Evolutionary conservation across 2,113 vertebrate genomes (phyloP), one percentile per base, ranked within the genome.

Genomic region (Marmota monax): DNA sequence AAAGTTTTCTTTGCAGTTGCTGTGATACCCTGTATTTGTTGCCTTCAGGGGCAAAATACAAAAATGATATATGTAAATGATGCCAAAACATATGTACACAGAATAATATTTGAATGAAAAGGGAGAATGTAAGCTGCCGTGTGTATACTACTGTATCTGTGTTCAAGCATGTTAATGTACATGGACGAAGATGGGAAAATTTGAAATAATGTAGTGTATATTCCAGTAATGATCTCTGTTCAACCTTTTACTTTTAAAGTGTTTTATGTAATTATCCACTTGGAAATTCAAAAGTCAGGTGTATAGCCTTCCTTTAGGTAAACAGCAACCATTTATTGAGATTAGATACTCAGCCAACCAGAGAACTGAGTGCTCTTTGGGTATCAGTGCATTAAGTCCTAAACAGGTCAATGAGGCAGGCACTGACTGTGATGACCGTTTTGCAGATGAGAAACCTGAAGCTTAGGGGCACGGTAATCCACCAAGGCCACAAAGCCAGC

Each of bases 191-290:
- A 45, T 70, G 25, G 77, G 58, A 51, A 53, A 76, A 27, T 82
- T 25, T 83, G 42, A 53, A 84, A 78, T 45, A 88, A 90, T 45
- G n/a, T 27, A 88, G 22, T 74, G 91, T n/a, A 29, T 69, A 88
- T 45, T 65, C 63, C 63, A 83, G 48, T 42, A 74, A 48, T 13
- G 8, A 79, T 45, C 42, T 58, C 89, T 73, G 22, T 69, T 22
- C 53, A 65, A 39, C 13, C 72, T 92, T 94, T 85, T 65, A 51
- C 63, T 58, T 95, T 85, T 77, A 84, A 88, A 76, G 27, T 72
- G 27, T 78, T 70, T 85, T 80, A 69, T 51, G 39, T 67, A 94
- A 84, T 32, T 78, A 90, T 79, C 39, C 42, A 65, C 37, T 77
- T 48, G 53, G 34, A 82, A 12, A 84, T 48, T 85, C 32, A 42